Evolutionary conservation across 2,797 vertebrate genomes (phyloP).

Genomic region (Rhincodon typus): DNA sequence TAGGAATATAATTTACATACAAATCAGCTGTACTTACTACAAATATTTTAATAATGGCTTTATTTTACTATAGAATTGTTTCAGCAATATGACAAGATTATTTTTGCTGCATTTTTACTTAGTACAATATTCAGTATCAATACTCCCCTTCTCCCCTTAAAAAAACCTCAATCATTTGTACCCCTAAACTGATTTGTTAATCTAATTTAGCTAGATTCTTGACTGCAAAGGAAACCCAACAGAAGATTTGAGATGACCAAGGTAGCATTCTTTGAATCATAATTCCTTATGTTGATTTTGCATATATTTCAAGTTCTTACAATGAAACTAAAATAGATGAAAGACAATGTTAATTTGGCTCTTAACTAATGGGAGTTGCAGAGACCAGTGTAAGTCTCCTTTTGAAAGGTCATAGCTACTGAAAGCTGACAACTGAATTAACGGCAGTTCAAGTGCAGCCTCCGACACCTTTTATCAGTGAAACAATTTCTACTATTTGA

Average conservation of each 20-base stretch:
- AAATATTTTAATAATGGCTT: background rate
- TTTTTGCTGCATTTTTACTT: background rate
- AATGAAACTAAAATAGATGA: conserved; percentile 31
- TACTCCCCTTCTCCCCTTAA: no score
- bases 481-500: conserved; percentile 3
- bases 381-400: background rate
- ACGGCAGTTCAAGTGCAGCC: background rate
- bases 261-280: background rate
- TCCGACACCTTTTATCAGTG: background rate
- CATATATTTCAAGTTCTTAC: conserved; percentile 23
- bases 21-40: background rate
- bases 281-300: conserved; percentile 9
- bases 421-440: conserved; percentile 30
- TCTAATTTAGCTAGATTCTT: background rate
- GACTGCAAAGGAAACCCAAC: background rate
- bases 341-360: background rate
- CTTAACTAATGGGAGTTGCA: background rate
- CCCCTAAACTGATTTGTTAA: background rate
- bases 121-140: background rate
- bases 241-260: background rate
- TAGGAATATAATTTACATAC: background rate
- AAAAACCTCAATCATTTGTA: no score
- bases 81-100: background rate
- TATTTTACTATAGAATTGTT: background rate
- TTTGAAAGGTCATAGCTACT: conserved; percentile 18